phyloP scores from a whole-genome alignment of 2,797 vertebrate species.

The Rhodeus uyekii region DNA sequence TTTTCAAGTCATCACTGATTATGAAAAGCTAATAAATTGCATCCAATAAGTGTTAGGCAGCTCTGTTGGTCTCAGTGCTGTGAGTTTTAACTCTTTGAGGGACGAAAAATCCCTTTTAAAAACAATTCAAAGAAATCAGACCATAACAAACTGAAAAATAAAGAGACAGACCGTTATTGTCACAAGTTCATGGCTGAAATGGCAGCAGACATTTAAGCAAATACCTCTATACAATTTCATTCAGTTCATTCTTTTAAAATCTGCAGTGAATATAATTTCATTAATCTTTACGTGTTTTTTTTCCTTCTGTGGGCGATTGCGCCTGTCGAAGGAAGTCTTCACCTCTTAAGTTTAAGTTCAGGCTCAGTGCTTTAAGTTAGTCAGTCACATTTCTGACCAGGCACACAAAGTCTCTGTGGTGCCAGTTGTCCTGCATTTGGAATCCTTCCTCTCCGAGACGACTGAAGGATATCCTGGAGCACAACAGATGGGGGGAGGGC shows the following conservation, averaged over 20 bases:
- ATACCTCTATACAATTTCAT: conserved; percentile 58
- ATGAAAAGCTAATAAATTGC: conserved; percentile 59
- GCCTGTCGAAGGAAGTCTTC: conserved; percentile 41
- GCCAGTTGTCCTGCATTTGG: not conserved
- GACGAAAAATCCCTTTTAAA: conserved; percentile 61
- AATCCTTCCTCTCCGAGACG: not conserved
- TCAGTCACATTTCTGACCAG: conserved; percentile 7
- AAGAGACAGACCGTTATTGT: conserved; percentile 63
- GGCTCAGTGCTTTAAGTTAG: conserved; percentile 38
- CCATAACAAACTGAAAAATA: conserved; percentile 65
- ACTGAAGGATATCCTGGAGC: not conserved
- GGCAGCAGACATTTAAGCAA: conserved; percentile 68
- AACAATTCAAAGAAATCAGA: conserved; percentile 63
- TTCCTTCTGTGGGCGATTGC: conserved; percentile 49
- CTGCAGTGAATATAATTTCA: conserved; percentile 47
- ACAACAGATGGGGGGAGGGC: conserved; percentile 28
- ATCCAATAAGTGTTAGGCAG: conserved; percentile 73
- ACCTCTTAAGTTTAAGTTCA: conserved; percentile 12
- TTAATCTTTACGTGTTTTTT: conserved; percentile 22
- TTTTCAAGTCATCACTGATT: conserved; percentile 54
- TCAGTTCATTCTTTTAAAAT: conserved; percentile 48
- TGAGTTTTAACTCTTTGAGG: conserved; percentile 65
- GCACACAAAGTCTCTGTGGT: not conserved
- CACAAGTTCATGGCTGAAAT: conserved; percentile 71
- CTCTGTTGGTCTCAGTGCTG: conserved; percentile 81